Evolutionary conservation across 2,113 vertebrate genomes (phyloP).

Genomic region (Percina caprodes): DNA sequence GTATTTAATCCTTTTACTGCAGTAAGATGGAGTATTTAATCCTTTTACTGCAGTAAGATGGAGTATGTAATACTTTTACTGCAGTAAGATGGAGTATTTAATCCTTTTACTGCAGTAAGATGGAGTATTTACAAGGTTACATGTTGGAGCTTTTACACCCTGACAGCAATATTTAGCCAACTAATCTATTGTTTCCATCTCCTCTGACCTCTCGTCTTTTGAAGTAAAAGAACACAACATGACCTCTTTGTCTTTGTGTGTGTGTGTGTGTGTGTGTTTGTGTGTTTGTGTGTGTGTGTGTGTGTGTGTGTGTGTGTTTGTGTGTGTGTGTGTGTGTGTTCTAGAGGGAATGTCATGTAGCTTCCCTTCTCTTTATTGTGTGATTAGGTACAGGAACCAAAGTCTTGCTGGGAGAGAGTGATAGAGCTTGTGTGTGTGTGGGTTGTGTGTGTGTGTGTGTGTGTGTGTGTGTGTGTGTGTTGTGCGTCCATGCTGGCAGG

Average conservation of each 20-base stretch:
- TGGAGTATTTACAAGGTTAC: too few species aligned
- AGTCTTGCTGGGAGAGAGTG: constrained; percentile 55
- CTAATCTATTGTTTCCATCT: constrained; percentile 44
- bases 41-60: too few species aligned
- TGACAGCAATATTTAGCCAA: too few species aligned
- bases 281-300: constrained; percentile 22
- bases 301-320: constrained; percentile 12
- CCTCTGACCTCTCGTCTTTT: constrained; percentile 41
- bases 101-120: too few species aligned
- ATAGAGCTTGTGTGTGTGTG: constrained; percentile 53
- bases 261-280: constrained; percentile 13
- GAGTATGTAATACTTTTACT: too few species aligned
- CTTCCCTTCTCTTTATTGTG: constrained; percentile 48
- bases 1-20: too few species aligned
- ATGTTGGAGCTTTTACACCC: too few species aligned
- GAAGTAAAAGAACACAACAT: constrained; percentile 38
- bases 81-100: too few species aligned
- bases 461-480: constrained; percentile 46
- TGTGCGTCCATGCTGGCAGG: constrained; percentile 72
- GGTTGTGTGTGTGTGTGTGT: constrained; percentile 73
- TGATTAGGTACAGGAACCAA: constrained; percentile 75
- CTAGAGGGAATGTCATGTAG: constrained; percentile 43
- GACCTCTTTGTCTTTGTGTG: background rate
- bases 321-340: constrained; percentile 16
- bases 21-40: too few species aligned